A percentile compares a stretch with the other conserved stretches of the same genome.
Conservation (phyloP, 2,797 vertebrate genomes). For the Ptychobarbus kaznakovi region DNA sequence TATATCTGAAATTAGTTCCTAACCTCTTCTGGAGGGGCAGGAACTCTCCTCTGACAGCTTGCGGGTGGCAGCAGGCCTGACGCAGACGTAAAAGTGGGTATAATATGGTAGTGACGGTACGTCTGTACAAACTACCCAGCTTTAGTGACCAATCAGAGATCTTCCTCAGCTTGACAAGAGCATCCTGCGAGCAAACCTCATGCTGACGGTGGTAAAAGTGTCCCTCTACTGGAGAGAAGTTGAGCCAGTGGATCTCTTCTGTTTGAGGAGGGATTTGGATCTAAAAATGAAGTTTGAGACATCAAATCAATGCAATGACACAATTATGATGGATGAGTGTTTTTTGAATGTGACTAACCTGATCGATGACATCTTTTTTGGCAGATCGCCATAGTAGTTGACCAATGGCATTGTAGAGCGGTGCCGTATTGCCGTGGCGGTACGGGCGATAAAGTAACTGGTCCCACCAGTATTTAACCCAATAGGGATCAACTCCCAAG, state of each 20-base stretch:
- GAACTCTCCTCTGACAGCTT: slow-evolving; percentile 97
- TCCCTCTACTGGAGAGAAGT: slow-evolving; percentile 96
- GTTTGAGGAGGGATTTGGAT: slow-evolving; percentile 98
- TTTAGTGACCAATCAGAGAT: slow-evolving; percentile 97
- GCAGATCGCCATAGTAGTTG: slow-evolving; percentile 95
- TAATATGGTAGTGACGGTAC: slow-evolving; percentile 92
- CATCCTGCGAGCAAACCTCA: slow-evolving; percentile 97
- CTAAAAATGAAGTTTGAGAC: slow-evolving; percentile 68
- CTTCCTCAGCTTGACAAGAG: slow-evolving; percentile 92
- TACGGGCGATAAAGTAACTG: slow-evolving; percentile 94
- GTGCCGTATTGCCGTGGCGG: slow-evolving; percentile 87
- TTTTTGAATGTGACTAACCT: slow-evolving; percentile 75
- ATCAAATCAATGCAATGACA: neutral
- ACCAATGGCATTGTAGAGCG: slow-evolving; percentile 88
- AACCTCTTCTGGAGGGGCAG: slow-evolving; percentile 97
- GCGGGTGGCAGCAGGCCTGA: slow-evolving; percentile 98
- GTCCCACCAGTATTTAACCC: slow-evolving; percentile 97
- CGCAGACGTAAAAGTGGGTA: slow-evolving; percentile 92
- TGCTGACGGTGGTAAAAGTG: slow-evolving; percentile 99
- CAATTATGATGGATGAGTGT: neutral
- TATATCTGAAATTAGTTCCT: neutral
- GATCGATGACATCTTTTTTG: slow-evolving; percentile 97
- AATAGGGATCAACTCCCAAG: slow-evolving; percentile 95
- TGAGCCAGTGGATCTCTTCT: slow-evolving; percentile 94
- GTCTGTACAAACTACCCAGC: slow-evolving; percentile 93